A percentile compares a stretch with the other conserved stretches of the same genome.
These are phyloP conservation scores for Chaetodon trifasciatus DNA, from an alignment of 2,797 vertebrate genomes.

Conservation along the genomic window DNA sequence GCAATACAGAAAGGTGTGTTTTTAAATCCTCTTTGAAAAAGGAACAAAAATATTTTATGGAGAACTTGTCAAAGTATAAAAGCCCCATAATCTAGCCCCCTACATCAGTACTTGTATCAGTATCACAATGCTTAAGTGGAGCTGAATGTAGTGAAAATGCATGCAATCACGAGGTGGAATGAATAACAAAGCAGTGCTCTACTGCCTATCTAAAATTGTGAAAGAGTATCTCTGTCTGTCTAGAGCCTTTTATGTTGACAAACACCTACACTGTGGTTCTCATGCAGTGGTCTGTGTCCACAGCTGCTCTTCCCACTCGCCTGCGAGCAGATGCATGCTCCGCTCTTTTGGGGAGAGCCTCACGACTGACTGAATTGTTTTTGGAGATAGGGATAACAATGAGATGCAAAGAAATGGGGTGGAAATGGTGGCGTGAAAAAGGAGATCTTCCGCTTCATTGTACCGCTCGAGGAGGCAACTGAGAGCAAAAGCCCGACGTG, in stretches of 20 bases:
- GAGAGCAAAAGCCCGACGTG: conserved; percentile 44
- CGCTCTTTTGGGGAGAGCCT: conserved; percentile 52
- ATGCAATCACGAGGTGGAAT: conserved; percentile 33
- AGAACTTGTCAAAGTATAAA: conserved; percentile 33
- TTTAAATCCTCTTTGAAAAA: conserved; percentile 42
- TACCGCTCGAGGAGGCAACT: conserved; percentile 72
- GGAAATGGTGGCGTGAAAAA: conserved; percentile 73
- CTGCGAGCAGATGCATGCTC: conserved; percentile 63
- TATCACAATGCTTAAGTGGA: conserved; percentile 31
- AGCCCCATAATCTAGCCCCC: conserved; percentile 35
- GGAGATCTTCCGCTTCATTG: conserved; percentile 80
- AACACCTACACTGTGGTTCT: conserved; percentile 78
- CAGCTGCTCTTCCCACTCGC: conserved; percentile 75
- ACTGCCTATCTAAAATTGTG: conserved; percentile 44
- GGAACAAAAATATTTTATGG: conserved; percentile 5
- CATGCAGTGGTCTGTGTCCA: conserved; percentile 63
- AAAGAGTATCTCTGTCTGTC: conserved; percentile 52
- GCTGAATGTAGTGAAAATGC: conserved; percentile 44
- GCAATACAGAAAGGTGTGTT: conserved; percentile 38
- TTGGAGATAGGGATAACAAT: conserved; percentile 53
- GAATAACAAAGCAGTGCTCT: conserved; percentile 40
- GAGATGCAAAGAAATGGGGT: conserved; percentile 71
- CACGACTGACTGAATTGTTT: conserved; percentile 65
- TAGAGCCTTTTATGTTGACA: conserved; percentile 64
- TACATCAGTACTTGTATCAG: conserved; percentile 26